These are phyloP conservation scores for Ferrisia virgata DNA, from an alignment of 2,888 invertebrate genomes.

Conservation along the genomic window DNA sequence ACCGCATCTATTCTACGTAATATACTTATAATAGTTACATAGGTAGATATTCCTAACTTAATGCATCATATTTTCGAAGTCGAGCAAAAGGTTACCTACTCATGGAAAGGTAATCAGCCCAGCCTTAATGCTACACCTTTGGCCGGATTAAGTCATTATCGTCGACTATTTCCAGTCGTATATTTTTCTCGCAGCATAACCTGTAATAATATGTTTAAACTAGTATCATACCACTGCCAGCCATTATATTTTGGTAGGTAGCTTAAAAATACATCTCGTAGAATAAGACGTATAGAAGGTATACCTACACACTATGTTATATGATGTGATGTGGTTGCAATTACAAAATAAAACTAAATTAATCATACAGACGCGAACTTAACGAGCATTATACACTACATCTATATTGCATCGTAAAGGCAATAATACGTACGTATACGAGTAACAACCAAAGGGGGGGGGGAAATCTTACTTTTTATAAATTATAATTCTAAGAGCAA, in stretches of 20 bases:
- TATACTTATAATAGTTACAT: too few species aligned
- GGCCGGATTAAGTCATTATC: conserved; percentile 10
- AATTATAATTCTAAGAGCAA: neutral
- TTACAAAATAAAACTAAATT: conserved; percentile 1
- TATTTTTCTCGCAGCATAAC: neutral
- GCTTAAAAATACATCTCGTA: neutral
- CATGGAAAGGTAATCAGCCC: neutral
- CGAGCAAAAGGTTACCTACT: neutral
- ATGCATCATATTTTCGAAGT: neutral
- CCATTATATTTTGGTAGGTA: neutral
- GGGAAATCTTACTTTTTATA: neutral
- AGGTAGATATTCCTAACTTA: too few species aligned
- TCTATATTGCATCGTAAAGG: neutral
- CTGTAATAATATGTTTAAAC: neutral
- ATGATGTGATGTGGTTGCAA: neutral
- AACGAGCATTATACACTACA: too few species aligned
- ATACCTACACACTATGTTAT: too few species aligned
- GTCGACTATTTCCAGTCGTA: neutral
- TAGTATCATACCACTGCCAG: neutral
- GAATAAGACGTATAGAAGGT: too few species aligned
- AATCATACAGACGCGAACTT: neutral
- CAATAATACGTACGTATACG: too few species aligned
- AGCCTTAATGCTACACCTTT: conserved; percentile 2
- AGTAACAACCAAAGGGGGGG: neutral
- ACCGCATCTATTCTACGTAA: neutral